These are phyloP conservation scores for Megalopta genalis DNA, from an alignment of 1,140 invertebrate species.

Conservation along the genomic window DNA sequence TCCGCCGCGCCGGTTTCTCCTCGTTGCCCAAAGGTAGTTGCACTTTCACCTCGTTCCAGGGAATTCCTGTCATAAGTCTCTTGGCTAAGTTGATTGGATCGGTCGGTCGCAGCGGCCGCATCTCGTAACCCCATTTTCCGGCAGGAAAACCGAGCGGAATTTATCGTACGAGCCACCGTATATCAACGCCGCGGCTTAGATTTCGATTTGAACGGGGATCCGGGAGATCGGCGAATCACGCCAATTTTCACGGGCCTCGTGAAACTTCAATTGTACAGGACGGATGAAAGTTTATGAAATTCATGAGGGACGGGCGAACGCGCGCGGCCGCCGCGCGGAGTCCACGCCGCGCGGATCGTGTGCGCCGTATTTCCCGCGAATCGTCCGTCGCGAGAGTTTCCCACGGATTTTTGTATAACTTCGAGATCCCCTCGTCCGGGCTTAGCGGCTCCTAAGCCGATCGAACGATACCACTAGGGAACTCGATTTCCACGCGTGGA, in stretches of 20 bases:
- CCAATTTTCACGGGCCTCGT: conserved; percentile 61
- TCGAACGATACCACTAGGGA: background rate
- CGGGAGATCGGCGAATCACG: conserved; percentile 50
- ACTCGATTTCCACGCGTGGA: background rate
- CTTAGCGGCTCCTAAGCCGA: conserved; percentile 38
- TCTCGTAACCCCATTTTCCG: conserved; percentile 50
- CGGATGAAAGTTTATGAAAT: conserved; percentile 67
- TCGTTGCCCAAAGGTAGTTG: conserved; percentile 15
- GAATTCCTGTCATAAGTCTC: conserved; percentile 58
- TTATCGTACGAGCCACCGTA: conserved; percentile 39
- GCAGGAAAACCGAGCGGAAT: conserved; percentile 48
- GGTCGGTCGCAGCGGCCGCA: conserved; percentile 21
- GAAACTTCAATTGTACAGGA: conserved; percentile 57
- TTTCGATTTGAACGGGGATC: conserved; percentile 60
- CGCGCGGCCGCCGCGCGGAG: conserved; percentile 7
- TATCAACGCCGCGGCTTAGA: conserved; percentile 51
- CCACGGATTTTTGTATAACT: conserved; percentile 37
- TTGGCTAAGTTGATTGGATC: conserved; percentile 58
- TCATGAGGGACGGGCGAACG: conserved; percentile 54
- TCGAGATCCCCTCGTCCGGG: conserved; percentile 25
- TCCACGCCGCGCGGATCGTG: background rate
- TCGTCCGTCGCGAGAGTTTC: conserved; percentile 33
- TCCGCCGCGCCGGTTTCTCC: background rate
- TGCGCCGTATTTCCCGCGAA: conserved; percentile 41
- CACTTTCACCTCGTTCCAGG: conserved; percentile 44